A percentile compares a stretch with the other conserved stretches of the same genome.
Conservation (phyloP, 2,113 vertebrate genomes). For the Phasianus colchicus region DNA sequence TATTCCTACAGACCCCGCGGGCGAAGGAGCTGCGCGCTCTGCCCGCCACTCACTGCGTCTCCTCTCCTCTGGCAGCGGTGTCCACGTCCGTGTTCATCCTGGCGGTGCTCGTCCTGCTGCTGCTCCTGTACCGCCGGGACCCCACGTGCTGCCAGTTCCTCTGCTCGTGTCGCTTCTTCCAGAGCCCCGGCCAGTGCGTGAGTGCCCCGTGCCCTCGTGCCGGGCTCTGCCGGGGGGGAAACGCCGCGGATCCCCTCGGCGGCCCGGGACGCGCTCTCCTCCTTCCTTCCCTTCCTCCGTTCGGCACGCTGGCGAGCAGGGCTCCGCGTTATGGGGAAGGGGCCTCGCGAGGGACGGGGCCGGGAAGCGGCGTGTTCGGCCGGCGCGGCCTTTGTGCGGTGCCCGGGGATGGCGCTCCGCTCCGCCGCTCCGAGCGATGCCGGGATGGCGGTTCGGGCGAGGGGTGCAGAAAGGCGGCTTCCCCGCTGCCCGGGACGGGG, state of each 20-base stretch:
- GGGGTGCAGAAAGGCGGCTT: no score
- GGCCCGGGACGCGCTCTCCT: background rate
- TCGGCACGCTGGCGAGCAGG: background rate
- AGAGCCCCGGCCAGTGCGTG: slow-evolving; percentile 76
- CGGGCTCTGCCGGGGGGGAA: background rate
- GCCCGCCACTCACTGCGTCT: background rate
- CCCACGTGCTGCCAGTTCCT: slow-evolving; percentile 82
- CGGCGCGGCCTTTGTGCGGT: no score
- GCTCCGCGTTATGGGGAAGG: background rate
- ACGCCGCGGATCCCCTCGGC: no score
- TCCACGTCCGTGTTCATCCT: slow-evolving; percentile 82
- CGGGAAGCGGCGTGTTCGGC: background rate
- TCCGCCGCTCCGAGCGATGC: no score
- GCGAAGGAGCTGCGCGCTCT: background rate
- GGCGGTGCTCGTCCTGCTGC: slow-evolving; percentile 80
- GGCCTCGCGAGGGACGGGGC: slow-evolving; percentile 3
- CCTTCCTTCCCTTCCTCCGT: background rate
- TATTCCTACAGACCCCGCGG: background rate
- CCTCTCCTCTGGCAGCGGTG: slow-evolving; percentile 55
- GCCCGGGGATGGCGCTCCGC: no score
- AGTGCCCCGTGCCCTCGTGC: background rate
- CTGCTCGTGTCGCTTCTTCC: slow-evolving; percentile 78
- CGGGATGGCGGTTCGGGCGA: no score
- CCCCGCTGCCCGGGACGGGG: no score
- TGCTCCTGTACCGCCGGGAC: slow-evolving; percentile 81